Base-by-base conservation (phyloP, 1,140 invertebrate species). In the Glossosoma conforme region DNA sequence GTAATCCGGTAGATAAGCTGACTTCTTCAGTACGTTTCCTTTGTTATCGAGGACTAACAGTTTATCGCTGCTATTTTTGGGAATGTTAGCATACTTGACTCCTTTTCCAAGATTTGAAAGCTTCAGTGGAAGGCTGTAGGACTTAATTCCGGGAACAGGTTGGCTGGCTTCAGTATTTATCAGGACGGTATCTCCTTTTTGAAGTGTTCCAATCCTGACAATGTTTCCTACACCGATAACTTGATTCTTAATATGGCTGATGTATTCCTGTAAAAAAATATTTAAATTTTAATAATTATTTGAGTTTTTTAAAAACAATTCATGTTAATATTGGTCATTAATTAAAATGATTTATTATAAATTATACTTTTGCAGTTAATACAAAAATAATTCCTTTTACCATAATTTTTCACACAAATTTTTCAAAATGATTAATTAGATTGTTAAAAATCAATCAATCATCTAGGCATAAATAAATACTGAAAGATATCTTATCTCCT, bases 171-270 rank as follows among this genome's bases (percentile, higher is more conserved):
- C 56, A 35, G 32, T 44, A 45, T 72, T 67, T 6, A 75, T 62
- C 5, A 68, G 66, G 28, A 63, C 66, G 15, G 69, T 56, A 58
- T 74, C 70, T 14, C 71, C 71, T 55, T 61, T 74, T 51, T 72
- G 68, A 9, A 75, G 61, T 21, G 69, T 70, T 0, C 68, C 75
- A 6, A 80, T 69, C 44, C 77, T 67, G 4, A 79, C 77, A 8
- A 80, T 75, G 49, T 77, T 77, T 33, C 77, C 78, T 66, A 78
- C 75, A 20, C 82, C 82, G 1, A 82, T 80, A 40, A 79, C 79
- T 63, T 78, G 74, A 30, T 81, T 75, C 50, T 82, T 78, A 44
- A 83, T 74, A 45, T 79, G 76, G 2, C 76, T 75, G 6, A 83
- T 79, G 61, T 84, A 84, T 62, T 83, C 80, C 65, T 82, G 72